phyloP scores from a whole-genome alignment of 1,140 invertebrate genomes.

The Macrostomum lignano region DNA sequence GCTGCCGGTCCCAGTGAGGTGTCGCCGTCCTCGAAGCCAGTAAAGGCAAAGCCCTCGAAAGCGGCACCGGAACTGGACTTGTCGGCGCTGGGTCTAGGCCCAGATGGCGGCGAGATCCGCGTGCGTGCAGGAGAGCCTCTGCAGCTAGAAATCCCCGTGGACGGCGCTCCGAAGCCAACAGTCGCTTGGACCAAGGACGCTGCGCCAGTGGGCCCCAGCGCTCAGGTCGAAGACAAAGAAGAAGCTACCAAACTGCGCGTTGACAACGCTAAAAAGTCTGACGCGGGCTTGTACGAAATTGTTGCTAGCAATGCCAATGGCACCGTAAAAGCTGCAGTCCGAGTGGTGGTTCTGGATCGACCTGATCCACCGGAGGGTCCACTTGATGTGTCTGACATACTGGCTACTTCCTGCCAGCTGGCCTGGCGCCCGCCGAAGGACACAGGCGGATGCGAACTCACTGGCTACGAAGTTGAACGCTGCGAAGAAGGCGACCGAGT shows the following conservation, averaged over 20 bases:
- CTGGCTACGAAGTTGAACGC: constrained; percentile 70
- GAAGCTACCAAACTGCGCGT: background rate
- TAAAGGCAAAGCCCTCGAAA: constrained; percentile 39
- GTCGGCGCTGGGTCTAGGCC: constrained; percentile 37
- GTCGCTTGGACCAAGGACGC: constrained; percentile 62
- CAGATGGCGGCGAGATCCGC: constrained; percentile 58
- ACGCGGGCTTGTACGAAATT: constrained; percentile 68
- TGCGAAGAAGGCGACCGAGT: constrained; percentile 49
- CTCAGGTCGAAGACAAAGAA: constrained; percentile 6
- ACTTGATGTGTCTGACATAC: constrained; percentile 58
- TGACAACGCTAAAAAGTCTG: constrained; percentile 54
- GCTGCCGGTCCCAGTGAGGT: constrained; percentile 75
- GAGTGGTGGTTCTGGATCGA: constrained; percentile 63
- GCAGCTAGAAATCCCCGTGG: constrained; percentile 63
- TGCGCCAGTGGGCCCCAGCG: constrained; percentile 18
- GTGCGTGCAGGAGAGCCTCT: constrained; percentile 87
- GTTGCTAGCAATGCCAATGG: constrained; percentile 61
- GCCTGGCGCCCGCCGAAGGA: constrained; percentile 72
- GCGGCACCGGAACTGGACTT: constrained; percentile 63
- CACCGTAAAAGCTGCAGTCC: constrained; percentile 61
- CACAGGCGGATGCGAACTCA: constrained; percentile 72
- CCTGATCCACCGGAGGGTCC: constrained; percentile 55
- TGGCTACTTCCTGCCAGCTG: constrained; percentile 54
- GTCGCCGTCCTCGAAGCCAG: constrained; percentile 55
- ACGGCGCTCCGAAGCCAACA: constrained; percentile 65